Percentiles rank a stretch among this genome's conserved stretches.
phyloP scores from a whole-genome alignment of 2,113 vertebrate species.

The Syngnathus typhle region DNA sequence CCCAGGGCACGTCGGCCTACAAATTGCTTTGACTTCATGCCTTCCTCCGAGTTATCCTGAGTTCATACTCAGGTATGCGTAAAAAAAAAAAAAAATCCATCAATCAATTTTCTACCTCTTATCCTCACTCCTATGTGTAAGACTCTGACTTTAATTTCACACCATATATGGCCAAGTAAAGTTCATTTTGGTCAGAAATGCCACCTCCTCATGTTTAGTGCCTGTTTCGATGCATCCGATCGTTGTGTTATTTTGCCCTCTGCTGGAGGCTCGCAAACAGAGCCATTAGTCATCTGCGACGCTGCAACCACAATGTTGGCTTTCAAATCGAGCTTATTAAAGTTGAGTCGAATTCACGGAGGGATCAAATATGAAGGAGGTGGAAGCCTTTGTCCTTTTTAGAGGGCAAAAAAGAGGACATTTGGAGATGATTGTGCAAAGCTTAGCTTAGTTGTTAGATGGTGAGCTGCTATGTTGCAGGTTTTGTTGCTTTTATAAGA shows the following conservation, averaged over 20 bases:
- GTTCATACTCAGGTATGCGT: neutral
- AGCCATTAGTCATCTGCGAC: neutral
- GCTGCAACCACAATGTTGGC: slow-evolving; percentile 3
- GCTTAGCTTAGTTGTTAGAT: neutral
- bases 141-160: neutral
- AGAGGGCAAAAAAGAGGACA: slow-evolving; percentile 17
- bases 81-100: neutral
- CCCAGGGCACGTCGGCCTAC: slow-evolving; percentile 23
- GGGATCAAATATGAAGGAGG: neutral
- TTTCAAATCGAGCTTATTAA: neutral
- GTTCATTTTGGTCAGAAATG: neutral
- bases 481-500: slow-evolving; percentile 14
- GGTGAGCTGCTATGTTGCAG: slow-evolving; percentile 10
- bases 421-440: slow-evolving; percentile 15
- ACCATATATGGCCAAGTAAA: too few relatives aligned
- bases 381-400: slow-evolving; percentile 24
- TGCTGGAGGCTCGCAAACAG: slow-evolving; percentile 44
- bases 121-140: neutral
- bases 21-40: neutral
- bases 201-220: neutral
- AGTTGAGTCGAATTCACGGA: neutral
- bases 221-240: neutral
- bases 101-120: neutral
- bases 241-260: slow-evolving; percentile 58
- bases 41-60: neutral